A percentile compares a stretch with the other conserved stretches of the same genome.
These are phyloP conservation scores for Tricholauxania praeusta DNA, from an alignment of 2,888 invertebrate genomes.

Conservation along the genomic window DNA sequence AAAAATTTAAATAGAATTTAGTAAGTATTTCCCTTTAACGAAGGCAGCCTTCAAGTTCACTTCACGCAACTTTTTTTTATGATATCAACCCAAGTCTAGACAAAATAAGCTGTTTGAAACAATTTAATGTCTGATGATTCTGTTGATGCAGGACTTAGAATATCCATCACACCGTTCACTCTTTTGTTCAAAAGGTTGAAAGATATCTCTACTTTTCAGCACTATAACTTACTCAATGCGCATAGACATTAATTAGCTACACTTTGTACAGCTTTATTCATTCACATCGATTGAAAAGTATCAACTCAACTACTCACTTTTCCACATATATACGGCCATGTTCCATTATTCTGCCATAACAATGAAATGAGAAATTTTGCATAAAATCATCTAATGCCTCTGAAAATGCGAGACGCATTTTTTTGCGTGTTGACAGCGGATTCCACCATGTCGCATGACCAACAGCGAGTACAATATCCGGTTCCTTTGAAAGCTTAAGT, in stretches of 20 bases:
- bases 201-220: no score
- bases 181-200: no score
- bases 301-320: conserved; percentile 50
- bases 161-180: no score
- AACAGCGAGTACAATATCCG: conserved; percentile 51
- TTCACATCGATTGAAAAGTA: background rate
- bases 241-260: background rate
- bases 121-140: no score
- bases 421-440: conserved; percentile 44
- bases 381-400: conserved; percentile 62
- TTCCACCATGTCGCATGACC: conserved; percentile 63
- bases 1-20: no score
- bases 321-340: conserved; percentile 56
- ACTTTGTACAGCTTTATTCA: background rate
- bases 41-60: no score
- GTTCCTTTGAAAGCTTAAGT: conserved; percentile 38
- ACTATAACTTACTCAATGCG: no score
- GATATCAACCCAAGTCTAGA: no score
- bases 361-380: conserved; percentile 63
- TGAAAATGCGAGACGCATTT: conserved; percentile 49
- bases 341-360: conserved; percentile 64
- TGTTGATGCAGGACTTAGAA: no score
- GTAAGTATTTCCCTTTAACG: no score
- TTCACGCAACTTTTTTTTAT: no score
- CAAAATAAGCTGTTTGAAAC: no score